Evolutionary conservation across 2,113 vertebrate genomes (phyloP), one percentile per base, ranked within the genome.

Genomic region (Uria lomvia): DNA sequence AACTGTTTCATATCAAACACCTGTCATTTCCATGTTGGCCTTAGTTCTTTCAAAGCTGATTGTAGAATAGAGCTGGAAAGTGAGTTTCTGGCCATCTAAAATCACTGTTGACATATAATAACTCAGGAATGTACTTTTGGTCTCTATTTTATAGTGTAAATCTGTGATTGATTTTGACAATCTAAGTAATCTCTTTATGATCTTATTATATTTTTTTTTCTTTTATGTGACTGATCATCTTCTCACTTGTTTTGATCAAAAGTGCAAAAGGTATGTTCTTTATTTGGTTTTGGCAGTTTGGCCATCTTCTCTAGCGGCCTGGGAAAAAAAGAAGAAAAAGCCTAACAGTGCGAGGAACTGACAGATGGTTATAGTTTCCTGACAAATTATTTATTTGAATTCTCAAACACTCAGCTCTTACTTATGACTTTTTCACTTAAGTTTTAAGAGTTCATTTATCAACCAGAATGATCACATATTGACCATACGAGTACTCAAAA

Each of bases 311-410:
- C 58, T 62, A 83, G 24, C 52, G 43, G 59, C 42, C 84, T 71
- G 66, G 49, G 84, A 38, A 70, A 68, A 62, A 79, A 82, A 50
- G 32, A 58, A 79, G 16, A 32, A 76, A 95, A 96, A 83, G 1
- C 58, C 82, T 66, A 89, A 73, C 71, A 70, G 22, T 90, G 56
- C 15, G 43, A 83, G 47, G 50, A 85, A 85, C 81, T 95, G 91
- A 96, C 91, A 96, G 96, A 91, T 93, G 94, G 92, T 77, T 91
- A 93, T 73, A 83, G 80, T 94, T 96, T 96, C 95, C 71, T 89
- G 90, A 94, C 86, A 87, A 94, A 91, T 78, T 93, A 91, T 96
- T 93, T 97, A 89, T 91, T 97, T 80, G 88, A 88, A 56, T 92
- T 96, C 92, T 96, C 88, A 91, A 96, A 97, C 82, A 94, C 72